Evolutionary conservation across 2,888 invertebrate genomes (phyloP), one percentile per base, ranked within the genome.

Genomic region (Callinectes sapidus): DNA sequence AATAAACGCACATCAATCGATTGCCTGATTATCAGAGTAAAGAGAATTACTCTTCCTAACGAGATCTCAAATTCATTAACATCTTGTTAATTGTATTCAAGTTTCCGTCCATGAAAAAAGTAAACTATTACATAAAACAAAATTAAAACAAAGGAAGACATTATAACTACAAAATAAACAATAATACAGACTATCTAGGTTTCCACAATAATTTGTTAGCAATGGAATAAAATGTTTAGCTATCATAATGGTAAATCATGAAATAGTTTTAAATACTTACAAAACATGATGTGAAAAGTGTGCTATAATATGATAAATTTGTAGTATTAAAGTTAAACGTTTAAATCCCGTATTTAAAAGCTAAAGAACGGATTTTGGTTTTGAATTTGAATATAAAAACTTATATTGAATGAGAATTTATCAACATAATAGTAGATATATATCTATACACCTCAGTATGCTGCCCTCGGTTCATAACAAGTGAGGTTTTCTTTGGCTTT

Each of bases 401-500:
- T 28, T 23, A 61, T 61, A 23, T 23, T 61, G 61, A 61, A 61
- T 61, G 23, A 23, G 13, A 61, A 61, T 61, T 61, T 18, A 61
- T 61, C 10, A 14, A 55, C 16, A 55, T 55, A 18, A 61, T 61
- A 23, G 61, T 23, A 48, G 5, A 48, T 48, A 8, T 10, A 48
- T 48, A 48, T 48, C 10, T 48, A 42, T 42, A 42, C 6, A 48
- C 48, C 48, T 48, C 61, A 3, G 35, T 16, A 28, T 35, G 81
- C 28, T 35, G 3, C 32, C 71, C 71, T 28, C 81, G 35, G 35
- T 35, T 13, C 35, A 32, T 81, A 81, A 35, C 81, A 32, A 81
- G 35, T 81, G 81, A 32, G 35, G 81, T 81, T 32, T 81, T 81
- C 81, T 81, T 18, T 81, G 81, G 81, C 35, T 81, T 81, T 81